A percentile compares a stretch with the other conserved stretches of the same genome.
phyloP scores from a whole-genome alignment of 2,113 vertebrate species.

The Bucco capensis region DNA sequence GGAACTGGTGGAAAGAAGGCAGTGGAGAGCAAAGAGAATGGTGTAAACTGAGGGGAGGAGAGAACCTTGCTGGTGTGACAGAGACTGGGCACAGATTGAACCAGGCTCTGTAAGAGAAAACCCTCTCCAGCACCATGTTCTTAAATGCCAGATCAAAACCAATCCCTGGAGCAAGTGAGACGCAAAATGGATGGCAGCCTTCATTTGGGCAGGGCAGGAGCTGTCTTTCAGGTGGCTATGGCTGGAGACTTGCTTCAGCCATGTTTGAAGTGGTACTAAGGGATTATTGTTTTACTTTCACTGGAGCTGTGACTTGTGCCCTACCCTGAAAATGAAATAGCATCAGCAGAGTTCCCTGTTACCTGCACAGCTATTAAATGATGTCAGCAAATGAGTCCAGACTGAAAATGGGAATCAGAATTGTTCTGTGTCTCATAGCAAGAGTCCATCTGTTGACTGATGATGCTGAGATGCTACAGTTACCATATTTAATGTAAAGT shows the following conservation, averaged over 20 bases:
- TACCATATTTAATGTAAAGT: background rate
- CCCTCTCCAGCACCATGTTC: accelerated
- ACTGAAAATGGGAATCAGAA: background rate
- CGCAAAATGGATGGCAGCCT: constrained; percentile 40
- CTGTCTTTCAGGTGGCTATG: background rate
- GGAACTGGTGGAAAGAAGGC: background rate
- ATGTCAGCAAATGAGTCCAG: background rate
- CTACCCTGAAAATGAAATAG: background rate
- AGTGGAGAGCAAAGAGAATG: background rate
- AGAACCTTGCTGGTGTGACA: background rate
- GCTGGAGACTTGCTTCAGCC: background rate
- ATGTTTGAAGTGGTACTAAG: background rate
- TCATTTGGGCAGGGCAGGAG: constrained; percentile 35
- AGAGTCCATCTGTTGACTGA: background rate
- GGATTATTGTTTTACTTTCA: background rate
- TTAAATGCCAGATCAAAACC: accelerated
- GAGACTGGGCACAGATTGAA: accelerated
- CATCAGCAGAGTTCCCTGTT: accelerated
- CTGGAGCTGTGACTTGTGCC: background rate
- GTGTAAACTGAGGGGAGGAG: background rate
- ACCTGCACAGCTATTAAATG: background rate
- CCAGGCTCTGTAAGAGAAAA: background rate
- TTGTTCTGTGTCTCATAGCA: accelerated
- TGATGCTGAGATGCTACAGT: accelerated
- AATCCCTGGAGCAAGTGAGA: background rate